Evolutionary conservation across 1,140 invertebrate genomes (phyloP), one percentile per base, ranked within the genome.

Genomic region (Monochamus saltuarius): DNA sequence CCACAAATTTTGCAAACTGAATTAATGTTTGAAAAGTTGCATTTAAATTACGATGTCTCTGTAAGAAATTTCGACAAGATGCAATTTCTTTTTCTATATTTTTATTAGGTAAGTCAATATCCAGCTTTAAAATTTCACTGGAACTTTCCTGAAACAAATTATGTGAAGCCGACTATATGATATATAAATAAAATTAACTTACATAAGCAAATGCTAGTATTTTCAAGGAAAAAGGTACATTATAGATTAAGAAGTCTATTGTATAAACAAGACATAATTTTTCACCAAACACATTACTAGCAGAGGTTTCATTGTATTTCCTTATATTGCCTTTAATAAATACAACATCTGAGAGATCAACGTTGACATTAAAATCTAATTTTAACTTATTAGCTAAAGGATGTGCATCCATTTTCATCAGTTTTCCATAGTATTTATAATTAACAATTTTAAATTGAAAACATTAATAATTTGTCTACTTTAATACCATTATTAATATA

Each of bases 201-300:
- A 47, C 45, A 47, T 47, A 47, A 6, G 45, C 45, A 19, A 47
- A 47, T 22, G 14, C 13, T 11, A 47, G 17, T 22, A 47, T 47
- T 19, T 19, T 47, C 45, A 47, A 29, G 17, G 45, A 47, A 29
- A 22, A 47, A 7, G 11, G 11, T n/a, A 47, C 29, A 7, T 47
- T 14, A 19, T 17, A 47, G n/a, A 19, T 19, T n/a, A 11, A 22
- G 17, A 47, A 17, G 8, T 47, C 45, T 16, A 19, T 19, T 22
- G 13, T n/a, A 29, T 47, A 47, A 16, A 47, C 10, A 19, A 47
- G 17, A 17, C 7, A 47, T 19, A 8, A 4, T 47, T 47, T 47
- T 47, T 47, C 45, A n/a, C 45, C 45, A 47, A 47, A 47, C 17
- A 19, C 45, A 47, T 17, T 29, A 22, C 19, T 19, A 10, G 17